Conservation (phyloP, 2,888 invertebrate genomes). For the Lissonota sp. region DNA sequence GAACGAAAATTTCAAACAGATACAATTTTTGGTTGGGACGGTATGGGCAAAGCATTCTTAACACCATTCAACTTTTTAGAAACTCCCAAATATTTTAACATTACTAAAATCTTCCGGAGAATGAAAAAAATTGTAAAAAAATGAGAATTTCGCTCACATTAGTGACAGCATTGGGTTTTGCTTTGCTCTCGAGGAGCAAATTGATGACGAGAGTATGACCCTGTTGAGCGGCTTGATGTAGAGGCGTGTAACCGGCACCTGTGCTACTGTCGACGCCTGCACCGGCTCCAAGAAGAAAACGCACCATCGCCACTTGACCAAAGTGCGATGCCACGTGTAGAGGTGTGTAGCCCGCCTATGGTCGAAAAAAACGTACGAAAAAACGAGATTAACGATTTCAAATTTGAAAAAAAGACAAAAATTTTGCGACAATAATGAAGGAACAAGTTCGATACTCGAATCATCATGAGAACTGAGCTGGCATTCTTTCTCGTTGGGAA, state of each 20-base stretch:
- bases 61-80: too few relatives aligned
- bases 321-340: conserved; percentile 99
- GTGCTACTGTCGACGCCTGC: conserved; percentile 95
- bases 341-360: conserved; percentile 98
- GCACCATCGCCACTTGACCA: conserved; percentile 98
- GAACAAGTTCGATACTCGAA: too few relatives aligned
- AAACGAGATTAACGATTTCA: conserved; percentile 10
- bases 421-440: not conserved
- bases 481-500: conserved; percentile 10
- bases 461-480: not conserved
- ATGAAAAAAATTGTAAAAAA: conserved; percentile 18
- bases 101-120: conserved; percentile 16
- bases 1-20: too few relatives aligned
- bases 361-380: conserved; percentile 8
- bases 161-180: conserved; percentile 97
- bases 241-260: conserved; percentile 95
- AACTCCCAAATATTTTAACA: conserved; percentile 31
- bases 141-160: conserved; percentile 88
- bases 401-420: not conserved
- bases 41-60: too few relatives aligned
- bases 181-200: conserved; percentile 95
- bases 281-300: conserved; percentile 95
- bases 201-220: conserved; percentile 99
- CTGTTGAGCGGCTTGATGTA: conserved; percentile 99
- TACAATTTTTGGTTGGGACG: too few relatives aligned